Percentiles rank a stretch among this genome's conserved stretches.
Evolutionary conservation across 2,888 invertebrate species (phyloP).

Genomic region (Cacoxenus indagator): DNA sequence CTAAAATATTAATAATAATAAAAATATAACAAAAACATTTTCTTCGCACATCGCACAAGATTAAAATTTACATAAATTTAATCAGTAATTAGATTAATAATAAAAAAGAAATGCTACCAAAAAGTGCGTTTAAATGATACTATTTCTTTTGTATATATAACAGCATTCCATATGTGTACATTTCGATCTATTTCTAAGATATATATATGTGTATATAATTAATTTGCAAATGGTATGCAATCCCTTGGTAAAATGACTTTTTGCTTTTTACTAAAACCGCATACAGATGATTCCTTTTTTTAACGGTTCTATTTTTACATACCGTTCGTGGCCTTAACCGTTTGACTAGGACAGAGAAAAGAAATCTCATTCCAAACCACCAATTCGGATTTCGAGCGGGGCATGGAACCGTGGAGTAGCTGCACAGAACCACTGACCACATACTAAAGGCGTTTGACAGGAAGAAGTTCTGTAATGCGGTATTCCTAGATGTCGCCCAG

Average conservation of each 20-base stretch:
- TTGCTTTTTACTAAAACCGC: neutral
- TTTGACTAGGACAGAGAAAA: slow-evolving; percentile 71
- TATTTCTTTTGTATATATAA: slow-evolving; percentile 38
- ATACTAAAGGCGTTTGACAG: too few relatives aligned
- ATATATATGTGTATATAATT: slow-evolving; percentile 18
- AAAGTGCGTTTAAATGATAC: neutral
- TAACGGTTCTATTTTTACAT: slow-evolving; percentile 57
- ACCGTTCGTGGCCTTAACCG: slow-evolving; percentile 71
- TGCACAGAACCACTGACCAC: too few relatives aligned
- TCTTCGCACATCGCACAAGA: neutral
- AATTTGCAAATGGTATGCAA: slow-evolving; percentile 29
- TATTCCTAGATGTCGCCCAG: too few relatives aligned
- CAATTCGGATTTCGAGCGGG: too few relatives aligned
- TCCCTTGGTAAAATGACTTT: slow-evolving; percentile 24
- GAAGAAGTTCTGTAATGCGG: too few relatives aligned
- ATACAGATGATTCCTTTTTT: neutral
- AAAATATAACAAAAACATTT: neutral
- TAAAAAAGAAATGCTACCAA: neutral
- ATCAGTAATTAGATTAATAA: neutral
- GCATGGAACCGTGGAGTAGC: too few relatives aligned
- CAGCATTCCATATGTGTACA: slow-evolving; percentile 43
- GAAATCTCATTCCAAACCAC: too few relatives aligned
- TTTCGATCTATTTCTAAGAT: neutral
- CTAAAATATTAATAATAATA: neutral
- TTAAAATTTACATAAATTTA: neutral